Evolutionary conservation across 2,113 vertebrate species (phyloP).

Genomic region (Odocoileus hemionus): DNA sequence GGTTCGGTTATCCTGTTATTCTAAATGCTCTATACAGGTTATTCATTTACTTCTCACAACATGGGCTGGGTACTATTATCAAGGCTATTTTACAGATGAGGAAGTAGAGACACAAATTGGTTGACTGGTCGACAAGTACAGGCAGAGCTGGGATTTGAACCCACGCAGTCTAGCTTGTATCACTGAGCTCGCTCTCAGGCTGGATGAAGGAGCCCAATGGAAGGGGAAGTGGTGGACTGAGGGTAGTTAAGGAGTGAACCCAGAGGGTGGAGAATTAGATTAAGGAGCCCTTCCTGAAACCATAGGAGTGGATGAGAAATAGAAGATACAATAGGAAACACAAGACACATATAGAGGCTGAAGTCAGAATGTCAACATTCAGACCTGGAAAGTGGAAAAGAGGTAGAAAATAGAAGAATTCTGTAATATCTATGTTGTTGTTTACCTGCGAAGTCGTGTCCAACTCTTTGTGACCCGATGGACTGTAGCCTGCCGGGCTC

Average conservation of each 20-base stretch:
- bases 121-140: not conserved
- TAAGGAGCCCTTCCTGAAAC: not conserved
- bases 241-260: too few species aligned
- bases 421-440: not conserved
- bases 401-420: not conserved
- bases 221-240: not conserved
- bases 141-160: not conserved
- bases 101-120: not conserved
- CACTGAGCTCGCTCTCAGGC: accelerated
- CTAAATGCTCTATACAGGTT: not conserved
- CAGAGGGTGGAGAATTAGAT: not conserved
- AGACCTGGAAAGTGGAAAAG: not conserved
- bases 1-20: not conserved
- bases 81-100: not conserved
- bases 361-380: not conserved
- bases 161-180: not conserved
- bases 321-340: not conserved
- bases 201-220: not conserved
- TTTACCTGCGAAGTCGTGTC: accelerated
- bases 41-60: not conserved
- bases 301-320: not conserved
- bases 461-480: not conserved
- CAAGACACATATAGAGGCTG: not conserved
- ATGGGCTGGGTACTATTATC: not conserved
- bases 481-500: not conserved